Percentiles rank a stretch among this genome's conserved stretches.
Conservation (phyloP, 2,113 vertebrate species). For the Psettodes erumei region DNA sequence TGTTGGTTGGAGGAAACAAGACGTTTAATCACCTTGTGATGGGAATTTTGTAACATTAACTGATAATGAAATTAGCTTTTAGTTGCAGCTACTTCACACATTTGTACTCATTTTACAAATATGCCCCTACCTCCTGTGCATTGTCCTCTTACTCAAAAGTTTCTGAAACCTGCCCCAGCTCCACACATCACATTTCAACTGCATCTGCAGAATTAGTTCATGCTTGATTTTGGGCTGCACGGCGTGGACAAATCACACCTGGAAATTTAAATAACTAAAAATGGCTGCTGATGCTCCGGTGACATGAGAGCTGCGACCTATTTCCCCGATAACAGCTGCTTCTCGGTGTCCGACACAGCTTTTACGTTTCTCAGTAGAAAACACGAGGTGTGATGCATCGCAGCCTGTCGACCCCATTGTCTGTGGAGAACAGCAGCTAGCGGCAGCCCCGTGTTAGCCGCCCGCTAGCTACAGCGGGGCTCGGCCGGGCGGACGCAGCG, state of each 20-base stretch:
- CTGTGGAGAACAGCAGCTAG: slow-evolving; percentile 31
- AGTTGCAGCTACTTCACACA: neutral
- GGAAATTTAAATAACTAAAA: neutral
- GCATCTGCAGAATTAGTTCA: neutral
- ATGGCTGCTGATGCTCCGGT: neutral
- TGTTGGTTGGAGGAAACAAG: neutral
- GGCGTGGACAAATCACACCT: slow-evolving; percentile 1
- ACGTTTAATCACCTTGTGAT: neutral
- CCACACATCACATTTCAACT: neutral
- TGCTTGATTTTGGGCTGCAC: neutral
- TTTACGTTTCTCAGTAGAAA: neutral
- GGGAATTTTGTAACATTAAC: neutral
- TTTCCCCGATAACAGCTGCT: neutral
- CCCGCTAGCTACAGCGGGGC: slow-evolving; percentile 15
- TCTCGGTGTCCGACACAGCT: neutral
- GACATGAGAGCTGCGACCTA: neutral
- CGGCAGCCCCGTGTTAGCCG: slow-evolving; percentile 27
- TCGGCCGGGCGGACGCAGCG: neutral
- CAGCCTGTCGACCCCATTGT: slow-evolving; percentile 67
- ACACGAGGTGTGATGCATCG: slow-evolving; percentile 24
- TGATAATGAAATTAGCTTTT: no score
- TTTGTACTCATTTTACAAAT: neutral
- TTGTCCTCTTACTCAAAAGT: neutral
- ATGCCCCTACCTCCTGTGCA: neutral
- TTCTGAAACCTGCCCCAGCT: neutral